These are phyloP conservation scores for Agrochola lota DNA, from an alignment of 2,888 invertebrate genomes.

Conservation along the genomic window DNA sequence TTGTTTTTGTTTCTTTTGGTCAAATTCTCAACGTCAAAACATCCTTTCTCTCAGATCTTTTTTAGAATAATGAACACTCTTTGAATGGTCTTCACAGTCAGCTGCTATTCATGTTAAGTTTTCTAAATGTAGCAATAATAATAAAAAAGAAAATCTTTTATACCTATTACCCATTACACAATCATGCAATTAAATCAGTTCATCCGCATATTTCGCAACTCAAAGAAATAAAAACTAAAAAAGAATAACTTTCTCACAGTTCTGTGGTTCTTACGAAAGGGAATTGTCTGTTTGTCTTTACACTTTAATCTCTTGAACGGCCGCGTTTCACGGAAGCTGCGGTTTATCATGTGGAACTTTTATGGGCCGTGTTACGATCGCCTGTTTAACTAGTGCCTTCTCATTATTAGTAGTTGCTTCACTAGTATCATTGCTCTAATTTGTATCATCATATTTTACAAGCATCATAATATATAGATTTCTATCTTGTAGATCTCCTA, in stretches of 20 bases:
- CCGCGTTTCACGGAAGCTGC: conserved; percentile 64
- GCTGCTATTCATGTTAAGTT: conserved; percentile 7
- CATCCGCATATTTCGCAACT: conserved; percentile 39
- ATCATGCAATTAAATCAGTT: conserved; percentile 27
- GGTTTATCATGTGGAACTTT: conserved; percentile 58
- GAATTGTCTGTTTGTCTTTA: conserved; percentile 65
- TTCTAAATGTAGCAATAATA: conserved; percentile 1
- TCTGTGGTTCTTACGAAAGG: conserved; percentile 56
- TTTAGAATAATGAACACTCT: not conserved
- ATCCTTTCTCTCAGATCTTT: not conserved
- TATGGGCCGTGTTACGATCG: conserved; percentile 50
- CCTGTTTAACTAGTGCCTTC: conserved; percentile 15
- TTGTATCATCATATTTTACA: conserved; percentile 2
- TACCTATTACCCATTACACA: conserved; percentile 12
- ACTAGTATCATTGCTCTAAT: conserved; percentile 4
- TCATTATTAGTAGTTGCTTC: conserved; percentile 7
- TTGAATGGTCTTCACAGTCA: conserved; percentile 4
- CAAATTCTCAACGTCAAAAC: conserved; percentile 1
- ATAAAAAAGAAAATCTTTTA: not conserved
- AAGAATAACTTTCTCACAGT: conserved; percentile 55
- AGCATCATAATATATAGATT: not conserved
- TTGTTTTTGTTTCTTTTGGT: not conserved
- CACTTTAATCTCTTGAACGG: conserved; percentile 63
- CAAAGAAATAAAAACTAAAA: conserved; percentile 32
- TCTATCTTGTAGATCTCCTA: not conserved